Evolutionary conservation across 2,113 vertebrate species (phyloP).

Genomic region (Larimichthys crocea): DNA sequence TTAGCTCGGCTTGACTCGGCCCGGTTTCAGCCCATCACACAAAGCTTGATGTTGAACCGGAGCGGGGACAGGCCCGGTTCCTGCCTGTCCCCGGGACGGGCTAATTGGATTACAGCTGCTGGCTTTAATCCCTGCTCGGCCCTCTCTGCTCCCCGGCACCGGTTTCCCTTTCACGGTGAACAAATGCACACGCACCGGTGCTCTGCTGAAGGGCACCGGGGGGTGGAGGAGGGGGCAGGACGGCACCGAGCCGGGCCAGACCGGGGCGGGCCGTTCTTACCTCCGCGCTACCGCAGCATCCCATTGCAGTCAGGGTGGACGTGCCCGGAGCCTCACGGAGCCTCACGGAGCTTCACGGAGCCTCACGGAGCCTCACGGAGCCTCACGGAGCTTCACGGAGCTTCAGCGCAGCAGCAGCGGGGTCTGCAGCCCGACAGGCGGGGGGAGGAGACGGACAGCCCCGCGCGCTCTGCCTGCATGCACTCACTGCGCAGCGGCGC

Average conservation of each 20-base stretch:
- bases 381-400: conserved; percentile 61
- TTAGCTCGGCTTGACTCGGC: conserved; percentile 6
- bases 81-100: conserved; percentile 22
- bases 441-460: conserved; percentile 64
- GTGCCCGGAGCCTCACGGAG: conserved; percentile 68
- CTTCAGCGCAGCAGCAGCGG: conserved; percentile 70
- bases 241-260: neutral
- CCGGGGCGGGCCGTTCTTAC: conserved; percentile 69
- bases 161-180: conserved; percentile 31
- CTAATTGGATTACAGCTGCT: conserved; percentile 73
- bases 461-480: conserved; percentile 56
- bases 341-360: conserved; percentile 66
- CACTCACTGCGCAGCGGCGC: conserved; percentile 41
- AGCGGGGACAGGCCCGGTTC: conserved; percentile 28
- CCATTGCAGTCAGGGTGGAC: conserved; percentile 84
- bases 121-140: conserved; percentile 68
- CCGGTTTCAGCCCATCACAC: conserved; percentile 1
- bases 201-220: conserved; percentile 33
- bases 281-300: conserved; percentile 88
- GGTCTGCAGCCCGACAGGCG: conserved; percentile 74
- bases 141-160: conserved; percentile 34
- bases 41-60: neutral
- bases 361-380: conserved; percentile 62
- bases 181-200: conserved; percentile 18
- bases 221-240: neutral